A percentile compares a stretch with the other conserved stretches of the same genome.
These are phyloP conservation scores for Strigops habroptila DNA, from an alignment of 2,113 vertebrate species.

Conservation along the genomic window DNA sequence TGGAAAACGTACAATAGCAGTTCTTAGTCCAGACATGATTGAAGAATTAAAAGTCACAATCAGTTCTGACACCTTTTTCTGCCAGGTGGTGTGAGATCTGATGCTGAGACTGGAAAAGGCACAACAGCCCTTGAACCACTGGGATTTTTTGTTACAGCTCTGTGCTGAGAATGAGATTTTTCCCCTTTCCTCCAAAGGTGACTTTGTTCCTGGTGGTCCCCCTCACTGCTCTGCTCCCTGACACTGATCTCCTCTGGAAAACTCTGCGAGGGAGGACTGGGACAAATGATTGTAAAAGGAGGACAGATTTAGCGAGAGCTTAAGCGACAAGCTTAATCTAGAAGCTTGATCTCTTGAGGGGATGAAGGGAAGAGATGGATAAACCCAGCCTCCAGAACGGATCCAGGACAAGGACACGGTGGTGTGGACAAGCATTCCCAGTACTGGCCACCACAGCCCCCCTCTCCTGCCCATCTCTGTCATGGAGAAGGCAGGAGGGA, in stretches of 20 bases:
- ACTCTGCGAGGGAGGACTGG: neutral
- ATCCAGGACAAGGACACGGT: neutral
- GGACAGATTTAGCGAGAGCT: neutral
- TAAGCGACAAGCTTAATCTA: neutral
- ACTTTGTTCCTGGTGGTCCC: neutral
- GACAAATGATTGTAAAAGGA: neutral
- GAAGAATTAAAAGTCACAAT: neutral
- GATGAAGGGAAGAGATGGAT: neutral
- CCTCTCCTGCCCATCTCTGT: neutral
- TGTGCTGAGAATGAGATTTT: neutral
- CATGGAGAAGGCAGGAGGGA: neutral
- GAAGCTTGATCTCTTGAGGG: neutral
- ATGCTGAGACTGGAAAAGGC: neutral
- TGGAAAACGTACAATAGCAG: neutral
- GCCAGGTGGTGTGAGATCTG: neutral
- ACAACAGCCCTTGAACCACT: neutral
- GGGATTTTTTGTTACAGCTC: neutral
- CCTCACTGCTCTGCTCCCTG: neutral
- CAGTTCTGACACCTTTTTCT: neutral
- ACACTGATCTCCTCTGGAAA: neutral
- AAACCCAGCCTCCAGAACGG: neutral
- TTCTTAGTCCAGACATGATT: neutral
- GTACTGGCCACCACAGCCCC: fast-evolving
- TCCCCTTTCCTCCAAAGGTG: neutral
- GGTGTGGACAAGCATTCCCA: neutral